These are phyloP conservation scores for Adelphocoris suturalis DNA, from an alignment of 2,888 invertebrate genomes.

Conservation along the genomic window DNA sequence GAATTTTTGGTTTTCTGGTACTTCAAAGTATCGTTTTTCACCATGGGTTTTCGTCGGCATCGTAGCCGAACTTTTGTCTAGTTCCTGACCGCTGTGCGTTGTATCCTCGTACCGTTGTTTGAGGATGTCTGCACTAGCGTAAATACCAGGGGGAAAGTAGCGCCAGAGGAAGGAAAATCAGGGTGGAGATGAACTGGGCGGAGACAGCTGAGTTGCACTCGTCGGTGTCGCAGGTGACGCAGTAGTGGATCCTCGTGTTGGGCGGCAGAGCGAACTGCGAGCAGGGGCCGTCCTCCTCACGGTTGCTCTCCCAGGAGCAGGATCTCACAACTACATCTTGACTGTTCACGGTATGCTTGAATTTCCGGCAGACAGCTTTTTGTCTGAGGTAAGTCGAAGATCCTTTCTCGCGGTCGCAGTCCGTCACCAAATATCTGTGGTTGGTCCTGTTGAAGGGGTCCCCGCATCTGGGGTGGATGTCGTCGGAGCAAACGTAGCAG, in stretches of 20 bases:
- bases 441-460: slow-evolving; percentile 85
- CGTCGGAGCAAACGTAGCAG: slow-evolving; percentile 89
- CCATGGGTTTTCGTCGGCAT: too few relatives aligned
- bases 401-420: slow-evolving; percentile 74
- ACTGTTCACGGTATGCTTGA: slow-evolving; percentile 82
- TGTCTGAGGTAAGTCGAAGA: slow-evolving; percentile 78
- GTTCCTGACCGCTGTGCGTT: too few relatives aligned
- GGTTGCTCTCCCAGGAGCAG: slow-evolving; percentile 82
- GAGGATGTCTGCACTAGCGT: too few relatives aligned
- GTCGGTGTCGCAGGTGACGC: slow-evolving; percentile 85
- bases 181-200: slow-evolving; percentile 77
- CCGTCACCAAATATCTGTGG: slow-evolving; percentile 77
- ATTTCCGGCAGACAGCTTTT: slow-evolving; percentile 87
- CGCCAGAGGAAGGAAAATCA: slow-evolving; percentile 69
- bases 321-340: slow-evolving; percentile 81
- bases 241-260: slow-evolving; percentile 82
- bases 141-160: slow-evolving; percentile 64
- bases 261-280: slow-evolving; percentile 80
- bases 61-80: too few relatives aligned
- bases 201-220: slow-evolving; percentile 83
- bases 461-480: slow-evolving; percentile 84
- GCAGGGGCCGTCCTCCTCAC: slow-evolving; percentile 81
- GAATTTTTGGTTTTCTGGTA: too few relatives aligned
- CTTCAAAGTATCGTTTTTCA: too few relatives aligned
- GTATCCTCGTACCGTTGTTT: too few relatives aligned